Evolutionary conservation across 2,113 vertebrate species (phyloP), one percentile per base, ranked within the genome.

Genomic region (Grammomys dolichurus): DNA sequence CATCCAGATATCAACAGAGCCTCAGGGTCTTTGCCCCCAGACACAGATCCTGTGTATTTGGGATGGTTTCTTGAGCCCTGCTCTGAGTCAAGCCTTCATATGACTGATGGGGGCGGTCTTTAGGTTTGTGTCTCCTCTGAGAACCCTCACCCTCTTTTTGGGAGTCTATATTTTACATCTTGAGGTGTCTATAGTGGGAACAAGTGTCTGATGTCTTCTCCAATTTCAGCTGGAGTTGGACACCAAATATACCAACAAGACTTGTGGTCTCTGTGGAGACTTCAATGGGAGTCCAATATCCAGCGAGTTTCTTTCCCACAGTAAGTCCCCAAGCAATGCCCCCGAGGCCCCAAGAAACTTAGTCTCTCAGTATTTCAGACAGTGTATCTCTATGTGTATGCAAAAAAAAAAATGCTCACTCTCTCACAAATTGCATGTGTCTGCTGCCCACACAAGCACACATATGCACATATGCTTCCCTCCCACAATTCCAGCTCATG

Each of bases 261-360:
- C 99, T 48, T 99, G 99, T 3, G 99, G 99, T 33, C 99, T 99
- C 73, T 99, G 99, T 67, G 99, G 99, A 26, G 99, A 99, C 97
- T 99, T 99, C 98, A 99, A 99, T 4, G 99, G 99, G 6, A 81
- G 98, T 36, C 97, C 98, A 12, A 14, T n/a, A 48, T 98, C 97
- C 92, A 98, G 98, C 20, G 99, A 99, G 98, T 98, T 99, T 96
- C 73, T 98, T 90, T 98, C 98, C 54, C 98, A 98, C 3, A 98
- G 99, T 99, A 98, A 97, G 98, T 12, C n/a, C 7, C 13, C 3
- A 4, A 9, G 60, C 1, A 2, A 36, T 5, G 1, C 9, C 63
- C 4, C 46, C 0, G 0, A 19, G 2, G 14, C 33, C 31, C 72
- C 31, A 4, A 20, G 17, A 5, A 54, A 12, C 26, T 54, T 17